Percentiles rank a stretch among this genome's conserved stretches.
phyloP scores from a whole-genome alignment of 2,797 vertebrate genomes.

The Todus mexicanus region DNA sequence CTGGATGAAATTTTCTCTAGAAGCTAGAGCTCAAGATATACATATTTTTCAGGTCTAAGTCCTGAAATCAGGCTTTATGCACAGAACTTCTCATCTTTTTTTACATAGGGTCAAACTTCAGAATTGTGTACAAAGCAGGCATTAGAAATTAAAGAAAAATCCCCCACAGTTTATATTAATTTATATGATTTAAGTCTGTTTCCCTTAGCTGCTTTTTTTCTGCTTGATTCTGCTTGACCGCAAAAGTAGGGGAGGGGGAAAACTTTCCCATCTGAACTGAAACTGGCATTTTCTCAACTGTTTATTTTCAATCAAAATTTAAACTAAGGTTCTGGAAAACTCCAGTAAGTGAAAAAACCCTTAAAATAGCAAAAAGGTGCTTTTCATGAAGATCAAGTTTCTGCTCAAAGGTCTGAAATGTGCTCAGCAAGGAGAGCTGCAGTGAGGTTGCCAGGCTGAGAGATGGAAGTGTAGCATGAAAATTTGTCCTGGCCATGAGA shows the following conservation, averaged over 20 bases:
- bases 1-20: background rate
- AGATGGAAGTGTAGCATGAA: background rate
- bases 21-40: background rate
- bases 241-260: background rate
- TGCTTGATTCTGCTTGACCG: rapidly evolving
- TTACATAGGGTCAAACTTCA: background rate
- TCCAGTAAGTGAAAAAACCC: background rate
- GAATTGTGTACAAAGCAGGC: background rate
- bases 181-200: background rate
- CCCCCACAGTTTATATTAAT: background rate
- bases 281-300: background rate
- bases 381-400: background rate
- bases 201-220: background rate
- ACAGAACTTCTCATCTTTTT: background rate
- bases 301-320: background rate
- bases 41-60: background rate
- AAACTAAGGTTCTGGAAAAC: background rate
- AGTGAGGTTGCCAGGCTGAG: background rate
- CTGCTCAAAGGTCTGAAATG: background rate
- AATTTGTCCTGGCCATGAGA: background rate
- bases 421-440: background rate
- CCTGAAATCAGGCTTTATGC: background rate
- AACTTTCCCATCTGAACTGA: background rate
- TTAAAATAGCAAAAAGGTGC: background rate
- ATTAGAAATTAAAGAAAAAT: background rate